phyloP scores from a whole-genome alignment of 1,140 invertebrate species.

The Drosophila kurseongensis region DNA sequence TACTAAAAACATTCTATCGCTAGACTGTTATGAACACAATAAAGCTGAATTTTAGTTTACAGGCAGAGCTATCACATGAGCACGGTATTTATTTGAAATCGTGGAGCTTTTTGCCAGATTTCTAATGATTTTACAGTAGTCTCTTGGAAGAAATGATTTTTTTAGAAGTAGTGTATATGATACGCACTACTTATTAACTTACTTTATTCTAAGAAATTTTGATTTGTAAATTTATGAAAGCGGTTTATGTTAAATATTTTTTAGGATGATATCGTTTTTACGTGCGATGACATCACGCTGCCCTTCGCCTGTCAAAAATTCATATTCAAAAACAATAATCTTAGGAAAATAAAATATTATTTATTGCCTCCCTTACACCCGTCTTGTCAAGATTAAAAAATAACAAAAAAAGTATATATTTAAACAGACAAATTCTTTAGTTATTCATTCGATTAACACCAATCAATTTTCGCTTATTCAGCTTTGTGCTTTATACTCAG shows the following conservation, averaged over 20 bases:
- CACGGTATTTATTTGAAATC: not conserved
- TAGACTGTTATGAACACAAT: slow-evolving; percentile 8
- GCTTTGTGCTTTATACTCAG: no score
- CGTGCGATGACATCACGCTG: no score
- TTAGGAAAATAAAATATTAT: no score
- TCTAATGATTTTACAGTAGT: not conserved
- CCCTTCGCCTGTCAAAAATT: no score
- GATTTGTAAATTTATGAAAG: no score
- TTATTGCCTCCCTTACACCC: not conserved
- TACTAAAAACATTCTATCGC: slow-evolving; percentile 15
- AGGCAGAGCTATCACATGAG: slow-evolving; percentile 6
- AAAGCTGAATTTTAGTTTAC: slow-evolving; percentile 14
- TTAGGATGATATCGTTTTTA: no score
- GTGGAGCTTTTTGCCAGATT: not conserved
- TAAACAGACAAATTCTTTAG: not conserved
- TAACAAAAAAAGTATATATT: not conserved
- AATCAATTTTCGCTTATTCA: not conserved
- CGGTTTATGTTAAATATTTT: no score
- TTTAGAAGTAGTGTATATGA: no score
- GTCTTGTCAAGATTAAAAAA: not conserved
- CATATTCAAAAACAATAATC: no score
- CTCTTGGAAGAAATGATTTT: not conserved
- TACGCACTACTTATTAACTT: no score
- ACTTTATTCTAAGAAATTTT: no score
- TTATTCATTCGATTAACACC: not conserved